Base-by-base conservation (phyloP, 2,888 invertebrate species). In the Epiblema foenella region DNA sequence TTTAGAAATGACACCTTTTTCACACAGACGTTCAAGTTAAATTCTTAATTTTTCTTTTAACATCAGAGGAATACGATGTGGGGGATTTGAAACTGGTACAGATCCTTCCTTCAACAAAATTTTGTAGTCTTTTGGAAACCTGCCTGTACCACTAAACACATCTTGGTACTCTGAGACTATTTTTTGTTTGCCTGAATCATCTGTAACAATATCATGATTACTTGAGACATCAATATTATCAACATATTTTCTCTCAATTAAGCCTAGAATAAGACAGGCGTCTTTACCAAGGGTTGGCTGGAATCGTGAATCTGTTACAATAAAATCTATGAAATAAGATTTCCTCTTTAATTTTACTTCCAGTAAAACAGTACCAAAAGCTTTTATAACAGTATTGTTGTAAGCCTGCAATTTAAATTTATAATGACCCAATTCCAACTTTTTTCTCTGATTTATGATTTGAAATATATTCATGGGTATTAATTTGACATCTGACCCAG, bases 191-290 rank as follows among this genome's bases (percentile, higher is more conserved):
- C 15, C n/a, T 29, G 17, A 24, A 46, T 57, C 46, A 24, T 46
- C 57, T 56, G 37, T 42, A 65, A 56, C 65, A 54, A 64, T 54
- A n/a, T 52, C 54, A 52, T 52, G 29, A 7, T 52, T 18, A 15
- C 37, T 10, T 4, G 37, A 12, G 33, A 33, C 33, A 42, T 60
- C 46, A 15, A 60, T 15, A 29, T 52, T 81, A 81, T 79, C 79
- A 74, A 75, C 76, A 76, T 76, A 51, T n/a, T 29, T 62, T 62
- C 46, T 52, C 8, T 37, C 37, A 51, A 63, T 63, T 33, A 59
- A 59, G 11, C 39, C 39, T 18, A 59, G 18, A 17, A 59, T 59
- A 18, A 42, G 11, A 42, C 58, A 59, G n/a, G 42, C 39, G 42
- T 59, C 58, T 39, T 42, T 42, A 7, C 58, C 58, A 59, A 59